These are phyloP conservation scores for Capromys pilorides DNA, from an alignment of 2,797 vertebrate species.

Conservation along the genomic window DNA sequence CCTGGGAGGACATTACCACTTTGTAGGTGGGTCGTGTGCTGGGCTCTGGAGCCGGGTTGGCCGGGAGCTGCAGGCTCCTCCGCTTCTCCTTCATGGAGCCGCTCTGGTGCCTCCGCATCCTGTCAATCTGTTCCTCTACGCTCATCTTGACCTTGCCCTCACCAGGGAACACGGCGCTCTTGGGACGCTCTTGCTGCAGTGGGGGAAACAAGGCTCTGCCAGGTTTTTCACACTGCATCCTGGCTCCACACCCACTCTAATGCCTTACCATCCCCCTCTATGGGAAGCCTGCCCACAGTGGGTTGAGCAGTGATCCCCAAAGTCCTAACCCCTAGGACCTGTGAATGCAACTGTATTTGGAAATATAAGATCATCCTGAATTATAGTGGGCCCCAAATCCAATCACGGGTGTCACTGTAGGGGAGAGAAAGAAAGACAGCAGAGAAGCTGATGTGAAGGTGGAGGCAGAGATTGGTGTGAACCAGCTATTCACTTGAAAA, in stretches of 20 bases:
- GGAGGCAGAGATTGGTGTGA: not conserved
- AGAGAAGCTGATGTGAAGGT: not conserved
- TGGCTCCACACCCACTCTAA: not conserved
- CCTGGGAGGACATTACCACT: slow-evolving; percentile 87
- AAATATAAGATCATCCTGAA: not conserved
- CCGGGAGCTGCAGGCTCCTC: slow-evolving; percentile 92
- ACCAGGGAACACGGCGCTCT: slow-evolving; percentile 91
- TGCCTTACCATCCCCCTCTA: not conserved
- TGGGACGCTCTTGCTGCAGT: slow-evolving; percentile 90
- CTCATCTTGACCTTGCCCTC: slow-evolving; percentile 97
- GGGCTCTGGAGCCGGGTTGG: slow-evolving; percentile 86
- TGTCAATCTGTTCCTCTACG: slow-evolving; percentile 94
- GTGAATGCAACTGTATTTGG: not conserved
- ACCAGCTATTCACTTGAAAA: not conserved
- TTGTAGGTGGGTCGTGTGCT: slow-evolving; percentile 88
- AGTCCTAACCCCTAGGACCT: not conserved
- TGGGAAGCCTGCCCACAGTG: not conserved
- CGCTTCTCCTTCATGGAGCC: slow-evolving; percentile 94
- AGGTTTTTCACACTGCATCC: not conserved
- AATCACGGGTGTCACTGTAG: not conserved
- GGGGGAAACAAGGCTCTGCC: not conserved
- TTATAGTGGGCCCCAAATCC: not conserved
- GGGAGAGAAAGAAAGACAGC: not conserved
- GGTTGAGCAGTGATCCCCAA: not conserved
- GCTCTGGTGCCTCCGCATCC: slow-evolving; percentile 94